These are phyloP conservation scores for Dasyurus viverrinus DNA, from an alignment of 2,113 vertebrate species.

Conservation along the genomic window DNA sequence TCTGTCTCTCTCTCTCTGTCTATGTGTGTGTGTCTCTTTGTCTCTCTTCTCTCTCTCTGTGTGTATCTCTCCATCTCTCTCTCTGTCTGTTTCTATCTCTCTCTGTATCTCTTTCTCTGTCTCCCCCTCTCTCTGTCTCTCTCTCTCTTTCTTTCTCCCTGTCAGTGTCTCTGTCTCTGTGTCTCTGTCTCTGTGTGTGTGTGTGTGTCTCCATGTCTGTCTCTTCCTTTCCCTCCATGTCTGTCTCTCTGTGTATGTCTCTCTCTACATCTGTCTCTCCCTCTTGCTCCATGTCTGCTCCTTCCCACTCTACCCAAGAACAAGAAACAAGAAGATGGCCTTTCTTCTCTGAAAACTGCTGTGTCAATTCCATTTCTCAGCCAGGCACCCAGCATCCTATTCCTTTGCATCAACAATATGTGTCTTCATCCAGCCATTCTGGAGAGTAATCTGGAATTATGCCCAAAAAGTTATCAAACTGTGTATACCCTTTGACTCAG, in stretches of 20 bases:
- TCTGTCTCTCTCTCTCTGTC: neutral
- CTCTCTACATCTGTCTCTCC: neutral
- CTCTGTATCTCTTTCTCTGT: neutral
- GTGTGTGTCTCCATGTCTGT: too few species aligned
- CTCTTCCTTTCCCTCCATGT: too few species aligned
- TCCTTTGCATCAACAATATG: neutral
- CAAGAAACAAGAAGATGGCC: neutral
- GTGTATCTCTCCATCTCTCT: too few species aligned
- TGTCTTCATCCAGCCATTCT: too few species aligned
- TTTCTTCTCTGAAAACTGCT: neutral
- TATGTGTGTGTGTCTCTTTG: neutral
- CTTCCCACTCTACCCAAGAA: neutral
- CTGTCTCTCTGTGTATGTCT: neutral
- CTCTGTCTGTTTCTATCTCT: too few species aligned
- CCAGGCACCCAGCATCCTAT: neutral
- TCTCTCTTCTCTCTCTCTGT: neutral
- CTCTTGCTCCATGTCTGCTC: too few species aligned
- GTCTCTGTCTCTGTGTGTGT: too few species aligned
- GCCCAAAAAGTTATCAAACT: too few species aligned
- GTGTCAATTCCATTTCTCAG: neutral
- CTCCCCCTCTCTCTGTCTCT: neutral
- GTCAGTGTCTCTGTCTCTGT: too few species aligned
- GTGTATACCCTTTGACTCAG: too few species aligned
- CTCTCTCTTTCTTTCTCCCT: too few species aligned
- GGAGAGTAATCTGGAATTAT: too few species aligned